Conservation (phyloP, 1,140 invertebrate genomes). For the Zaprionus kolodkinae region DNA sequence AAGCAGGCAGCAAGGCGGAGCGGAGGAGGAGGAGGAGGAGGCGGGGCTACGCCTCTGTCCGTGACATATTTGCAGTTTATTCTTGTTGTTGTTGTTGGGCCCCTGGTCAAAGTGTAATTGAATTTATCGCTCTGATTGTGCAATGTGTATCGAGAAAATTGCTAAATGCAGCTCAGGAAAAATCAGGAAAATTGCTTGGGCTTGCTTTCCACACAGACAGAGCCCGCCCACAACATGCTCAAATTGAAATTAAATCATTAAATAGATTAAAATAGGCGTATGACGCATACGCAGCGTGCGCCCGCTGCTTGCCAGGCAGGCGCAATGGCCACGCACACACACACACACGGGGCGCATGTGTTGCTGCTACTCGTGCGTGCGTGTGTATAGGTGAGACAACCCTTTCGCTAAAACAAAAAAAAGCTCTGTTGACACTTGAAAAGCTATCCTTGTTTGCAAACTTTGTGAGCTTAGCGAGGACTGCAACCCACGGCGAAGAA, state of each 20-base stretch:
- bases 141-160: slow-evolving; percentile 49
- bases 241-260: slow-evolving; percentile 57
- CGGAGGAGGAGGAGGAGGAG: neutral
- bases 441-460: slow-evolving; percentile 64
- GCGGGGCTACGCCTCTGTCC: slow-evolving; percentile 18
- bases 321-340: slow-evolving; percentile 40
- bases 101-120: slow-evolving; percentile 63
- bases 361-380: neutral
- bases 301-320: slow-evolving; percentile 23
- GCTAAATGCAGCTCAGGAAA: slow-evolving; percentile 59
- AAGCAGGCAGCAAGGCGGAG: slow-evolving; percentile 14
- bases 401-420: slow-evolving; percentile 56
- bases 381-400: slow-evolving; percentile 40
- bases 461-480: slow-evolving; percentile 57
- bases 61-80: slow-evolving; percentile 45
- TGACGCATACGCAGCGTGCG: slow-evolving; percentile 65
- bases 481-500: slow-evolving; percentile 44
- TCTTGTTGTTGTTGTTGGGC: slow-evolving; percentile 13
- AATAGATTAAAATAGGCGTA: slow-evolving; percentile 40
- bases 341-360: slow-evolving; percentile 7
- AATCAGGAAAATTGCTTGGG: slow-evolving; percentile 35
- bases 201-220: neutral
- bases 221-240: neutral
- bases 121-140: slow-evolving; percentile 73
- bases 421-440: slow-evolving; percentile 64